phyloP scores from a whole-genome alignment of 2,888 invertebrate genomes.

The Ellobium chinense region DNA sequence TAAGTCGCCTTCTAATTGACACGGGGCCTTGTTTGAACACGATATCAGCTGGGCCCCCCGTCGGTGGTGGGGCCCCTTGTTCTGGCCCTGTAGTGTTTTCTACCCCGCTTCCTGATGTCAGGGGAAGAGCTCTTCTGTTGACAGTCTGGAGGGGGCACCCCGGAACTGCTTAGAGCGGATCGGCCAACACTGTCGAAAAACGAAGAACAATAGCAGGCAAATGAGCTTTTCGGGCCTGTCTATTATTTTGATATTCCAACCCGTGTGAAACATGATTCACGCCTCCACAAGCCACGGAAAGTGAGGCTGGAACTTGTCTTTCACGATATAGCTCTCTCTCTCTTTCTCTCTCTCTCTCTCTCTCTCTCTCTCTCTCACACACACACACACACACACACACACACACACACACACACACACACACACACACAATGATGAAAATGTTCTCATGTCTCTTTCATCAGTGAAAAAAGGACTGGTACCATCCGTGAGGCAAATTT shows the following conservation, averaged over 20 bases:
- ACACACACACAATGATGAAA: neutral
- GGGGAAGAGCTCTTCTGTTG: slow-evolving; percentile 22
- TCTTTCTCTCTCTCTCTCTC: slow-evolving; percentile 2
- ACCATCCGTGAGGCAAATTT: too few species aligned
- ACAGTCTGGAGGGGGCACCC: slow-evolving; percentile 10
- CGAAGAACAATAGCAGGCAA: slow-evolving; percentile 36
- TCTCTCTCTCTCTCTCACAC: neutral
- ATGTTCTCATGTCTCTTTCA: too few species aligned
- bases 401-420: neutral
- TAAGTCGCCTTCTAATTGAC: slow-evolving; percentile 36
- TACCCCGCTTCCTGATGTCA: slow-evolving; percentile 33
- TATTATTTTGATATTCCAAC: slow-evolving; percentile 17
- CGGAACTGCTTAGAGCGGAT: slow-evolving; percentile 16
- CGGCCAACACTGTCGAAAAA: neutral
- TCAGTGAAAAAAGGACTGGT: too few species aligned
- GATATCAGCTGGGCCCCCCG: slow-evolving; percentile 21
- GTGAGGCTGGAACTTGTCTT: neutral
- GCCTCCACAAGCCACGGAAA: neutral
- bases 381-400: slow-evolving; percentile 10
- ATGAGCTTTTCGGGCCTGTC: slow-evolving; percentile 23
- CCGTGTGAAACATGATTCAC: neutral
- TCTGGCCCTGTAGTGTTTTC: slow-evolving; percentile 22
- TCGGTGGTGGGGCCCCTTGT: neutral
- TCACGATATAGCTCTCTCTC: neutral
- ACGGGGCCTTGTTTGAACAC: slow-evolving; percentile 35